Evolutionary conservation across 2,113 vertebrate genomes (phyloP).

Genomic region (Ptilonorhynchus violaceus): DNA sequence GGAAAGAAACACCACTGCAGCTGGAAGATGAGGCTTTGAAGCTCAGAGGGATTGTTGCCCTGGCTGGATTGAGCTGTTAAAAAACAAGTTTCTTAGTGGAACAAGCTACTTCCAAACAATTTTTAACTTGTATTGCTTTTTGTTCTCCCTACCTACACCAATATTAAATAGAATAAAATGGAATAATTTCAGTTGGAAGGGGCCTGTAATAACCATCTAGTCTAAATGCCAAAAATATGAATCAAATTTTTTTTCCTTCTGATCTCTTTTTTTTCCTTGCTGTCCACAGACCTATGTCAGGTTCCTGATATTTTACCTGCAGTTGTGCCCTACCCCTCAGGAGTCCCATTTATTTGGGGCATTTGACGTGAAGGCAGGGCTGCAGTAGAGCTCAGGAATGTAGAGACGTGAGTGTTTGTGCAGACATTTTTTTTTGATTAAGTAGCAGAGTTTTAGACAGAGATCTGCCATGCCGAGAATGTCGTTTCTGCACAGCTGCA

Average conservation of each 20-base stretch:
- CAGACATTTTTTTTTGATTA: background rate
- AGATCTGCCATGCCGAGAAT: background rate
- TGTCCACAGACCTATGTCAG: background rate
- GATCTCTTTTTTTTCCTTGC: background rate
- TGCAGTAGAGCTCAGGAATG: background rate
- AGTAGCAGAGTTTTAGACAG: background rate
- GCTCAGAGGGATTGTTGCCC: background rate
- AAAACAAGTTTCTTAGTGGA: background rate
- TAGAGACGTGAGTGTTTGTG: background rate
- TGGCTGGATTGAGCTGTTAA: background rate
- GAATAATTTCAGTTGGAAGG: background rate
- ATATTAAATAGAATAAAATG: background rate
- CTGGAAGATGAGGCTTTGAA: background rate
- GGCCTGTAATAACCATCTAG: background rate
- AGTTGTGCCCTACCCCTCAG: background rate
- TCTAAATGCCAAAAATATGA: background rate
- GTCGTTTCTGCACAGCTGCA: slow-evolving; percentile 6
- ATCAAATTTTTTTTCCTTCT: background rate
- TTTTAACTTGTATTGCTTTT: background rate
- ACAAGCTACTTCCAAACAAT: background rate
- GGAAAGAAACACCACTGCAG: background rate
- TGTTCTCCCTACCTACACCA: background rate
- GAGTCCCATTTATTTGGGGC: background rate
- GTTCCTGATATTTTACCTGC: background rate
- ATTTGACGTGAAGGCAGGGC: background rate